Evolutionary conservation across 2,888 invertebrate species (phyloP).

Genomic region (Andrena camellia): DNA sequence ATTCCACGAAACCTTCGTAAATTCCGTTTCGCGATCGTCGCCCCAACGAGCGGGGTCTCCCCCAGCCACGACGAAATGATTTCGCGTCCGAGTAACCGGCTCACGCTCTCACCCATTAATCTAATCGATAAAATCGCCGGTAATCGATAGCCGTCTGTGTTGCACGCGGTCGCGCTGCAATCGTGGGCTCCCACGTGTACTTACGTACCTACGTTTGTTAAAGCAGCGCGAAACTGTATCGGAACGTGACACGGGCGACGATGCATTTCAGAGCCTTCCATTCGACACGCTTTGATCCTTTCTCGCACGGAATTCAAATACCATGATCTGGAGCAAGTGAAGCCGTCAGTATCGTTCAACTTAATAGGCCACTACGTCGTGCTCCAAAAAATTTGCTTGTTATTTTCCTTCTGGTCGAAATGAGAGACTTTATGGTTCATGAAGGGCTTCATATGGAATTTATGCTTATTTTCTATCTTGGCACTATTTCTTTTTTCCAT

Average conservation of each 20-base stretch:
- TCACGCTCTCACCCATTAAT: conserved; percentile 72
- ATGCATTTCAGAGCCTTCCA: conserved; percentile 21
- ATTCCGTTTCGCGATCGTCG: conserved; percentile 54
- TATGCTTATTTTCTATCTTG: too few relatives aligned
- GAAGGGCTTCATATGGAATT: not conserved
- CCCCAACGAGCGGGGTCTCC: conserved; percentile 28
- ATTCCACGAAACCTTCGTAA: conserved; percentile 50
- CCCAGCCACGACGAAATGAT: conserved; percentile 59
- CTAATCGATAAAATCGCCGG: conserved; percentile 75
- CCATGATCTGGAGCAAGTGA: not conserved
- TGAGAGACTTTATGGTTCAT: not conserved
- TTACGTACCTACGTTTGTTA: conserved; percentile 41
- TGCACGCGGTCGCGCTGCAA: conserved; percentile 55
- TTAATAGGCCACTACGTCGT: not conserved
- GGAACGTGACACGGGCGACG: conserved; percentile 20
- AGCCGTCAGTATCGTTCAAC: not conserved
- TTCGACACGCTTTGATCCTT: conserved; percentile 16
- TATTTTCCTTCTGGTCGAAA: not conserved
- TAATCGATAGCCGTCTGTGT: conserved; percentile 70
- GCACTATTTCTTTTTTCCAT: too few relatives aligned
- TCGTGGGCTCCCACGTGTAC: conserved; percentile 61
- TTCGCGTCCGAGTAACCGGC: conserved; percentile 60
- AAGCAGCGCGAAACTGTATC: conserved; percentile 47
- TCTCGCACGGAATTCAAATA: not conserved
- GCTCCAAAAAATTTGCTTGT: not conserved